These are phyloP conservation scores for Artibeus lituratus DNA, from an alignment of 2,797 vertebrate genomes.

Conservation along the genomic window DNA sequence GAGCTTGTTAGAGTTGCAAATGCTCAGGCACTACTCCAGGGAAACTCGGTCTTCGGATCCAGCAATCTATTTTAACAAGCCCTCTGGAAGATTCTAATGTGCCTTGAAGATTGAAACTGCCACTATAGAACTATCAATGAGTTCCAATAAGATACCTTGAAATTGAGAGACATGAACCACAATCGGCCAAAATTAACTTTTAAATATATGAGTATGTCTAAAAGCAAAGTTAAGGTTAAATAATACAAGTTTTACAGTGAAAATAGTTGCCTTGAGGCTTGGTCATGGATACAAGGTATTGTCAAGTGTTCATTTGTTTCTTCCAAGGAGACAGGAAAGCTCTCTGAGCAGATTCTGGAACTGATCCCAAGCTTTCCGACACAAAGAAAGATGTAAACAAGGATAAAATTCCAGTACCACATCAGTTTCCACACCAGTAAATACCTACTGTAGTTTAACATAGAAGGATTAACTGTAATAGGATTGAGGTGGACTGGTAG, in stretches of 20 bases:
- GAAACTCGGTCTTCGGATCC: not conserved
- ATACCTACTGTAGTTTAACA: not conserved
- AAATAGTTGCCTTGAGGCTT: not conserved
- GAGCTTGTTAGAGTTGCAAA: conserved; percentile 18
- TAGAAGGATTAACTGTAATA: conserved; percentile 37
- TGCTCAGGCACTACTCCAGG: not conserved
- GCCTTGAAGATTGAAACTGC: not conserved
- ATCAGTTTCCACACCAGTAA: conserved; percentile 51
- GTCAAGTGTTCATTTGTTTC: conserved; percentile 47
- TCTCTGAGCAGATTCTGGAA: conserved; percentile 55
- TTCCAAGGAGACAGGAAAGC: conserved; percentile 58
- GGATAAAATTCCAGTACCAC: conserved; percentile 65
- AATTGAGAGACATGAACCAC: not conserved
- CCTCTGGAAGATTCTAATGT: not conserved
- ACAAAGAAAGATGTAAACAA: conserved; percentile 63
- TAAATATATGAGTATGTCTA: not conserved
- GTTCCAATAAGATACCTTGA: not conserved
- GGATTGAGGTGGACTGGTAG: not conserved
- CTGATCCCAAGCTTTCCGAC: conserved; percentile 54
- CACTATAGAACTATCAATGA: not conserved
- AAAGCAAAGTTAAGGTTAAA: conserved; percentile 1
- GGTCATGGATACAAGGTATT: not conserved
- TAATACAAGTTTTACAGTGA: conserved; percentile 27
- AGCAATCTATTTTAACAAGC: not conserved
- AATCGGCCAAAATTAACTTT: not conserved